Evolutionary conservation across 35 echinoderm and acorn worm species (phyloP).

Genomic region (Stichopus chloronotus): DNA sequence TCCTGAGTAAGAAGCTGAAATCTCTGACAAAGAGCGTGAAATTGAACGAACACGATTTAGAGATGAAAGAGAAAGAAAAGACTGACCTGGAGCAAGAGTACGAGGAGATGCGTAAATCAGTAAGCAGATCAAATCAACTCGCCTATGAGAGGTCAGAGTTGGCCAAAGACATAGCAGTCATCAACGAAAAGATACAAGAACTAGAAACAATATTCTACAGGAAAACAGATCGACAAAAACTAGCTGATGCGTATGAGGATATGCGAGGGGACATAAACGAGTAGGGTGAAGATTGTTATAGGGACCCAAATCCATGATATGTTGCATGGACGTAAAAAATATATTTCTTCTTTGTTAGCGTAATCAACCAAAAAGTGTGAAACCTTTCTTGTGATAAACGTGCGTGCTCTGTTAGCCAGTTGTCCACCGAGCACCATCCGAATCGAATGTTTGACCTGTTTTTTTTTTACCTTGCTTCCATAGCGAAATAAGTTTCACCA

Average conservation of each 20-base stretch:
- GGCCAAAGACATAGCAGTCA: conserved; percentile 83
- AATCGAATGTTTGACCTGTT: too few relatives aligned
- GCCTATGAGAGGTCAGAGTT: conserved; percentile 88
- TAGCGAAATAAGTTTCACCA: too few relatives aligned
- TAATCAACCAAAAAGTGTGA: too few relatives aligned
- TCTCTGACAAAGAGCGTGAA: conserved; percentile 84
- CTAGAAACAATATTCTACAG: conserved; percentile 85
- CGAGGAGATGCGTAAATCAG: conserved; percentile 69
- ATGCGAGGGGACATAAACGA: conserved; percentile 31
- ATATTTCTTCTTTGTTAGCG: too few relatives aligned
- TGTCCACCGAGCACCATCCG: too few relatives aligned
- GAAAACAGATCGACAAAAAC: conserved; percentile 86
- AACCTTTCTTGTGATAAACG: too few relatives aligned
- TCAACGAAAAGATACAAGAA: conserved; percentile 93
- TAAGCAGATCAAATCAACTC: conserved; percentile 87
- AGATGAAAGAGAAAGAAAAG: conserved; percentile 73
- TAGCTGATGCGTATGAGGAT: conserved; percentile 75
- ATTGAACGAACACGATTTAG: conserved; percentile 76
- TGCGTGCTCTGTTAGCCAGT: too few relatives aligned
- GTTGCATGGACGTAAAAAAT: background rate
- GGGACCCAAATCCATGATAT: background rate
- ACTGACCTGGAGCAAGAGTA: conserved; percentile 66
- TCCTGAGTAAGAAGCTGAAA: conserved; percentile 83
- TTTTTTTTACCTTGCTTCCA: too few relatives aligned
- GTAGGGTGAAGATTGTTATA: background rate